Evolutionary conservation across 1,140 invertebrate genomes (phyloP).

Genomic region (Sarcophaga bullata): DNA sequence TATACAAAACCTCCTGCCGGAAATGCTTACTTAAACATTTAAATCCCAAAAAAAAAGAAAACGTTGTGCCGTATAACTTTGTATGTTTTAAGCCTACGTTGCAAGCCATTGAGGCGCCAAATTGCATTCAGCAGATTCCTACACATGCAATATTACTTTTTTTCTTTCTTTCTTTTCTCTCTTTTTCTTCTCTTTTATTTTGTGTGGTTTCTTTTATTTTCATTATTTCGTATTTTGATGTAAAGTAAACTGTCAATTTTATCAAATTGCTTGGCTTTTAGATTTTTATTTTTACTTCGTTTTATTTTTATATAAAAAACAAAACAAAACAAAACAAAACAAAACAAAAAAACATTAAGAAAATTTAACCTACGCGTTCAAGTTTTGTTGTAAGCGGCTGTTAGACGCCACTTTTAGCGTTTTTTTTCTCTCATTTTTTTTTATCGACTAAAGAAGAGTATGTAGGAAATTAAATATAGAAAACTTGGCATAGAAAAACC

Average conservation of each 20-base stretch:
- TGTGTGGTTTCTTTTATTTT: no score
- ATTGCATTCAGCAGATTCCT: constrained; percentile 38
- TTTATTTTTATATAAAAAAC: not conserved
- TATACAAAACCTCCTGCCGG: constrained; percentile 12
- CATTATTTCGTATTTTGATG: not conserved
- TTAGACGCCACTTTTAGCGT: constrained; percentile 24
- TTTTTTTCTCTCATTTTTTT: not conserved
- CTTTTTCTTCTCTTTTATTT: no score
- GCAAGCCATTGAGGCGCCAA: constrained; percentile 38
- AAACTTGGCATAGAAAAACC: not conserved
- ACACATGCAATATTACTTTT: constrained; percentile 1
- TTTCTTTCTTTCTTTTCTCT: no score
- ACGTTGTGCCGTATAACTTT: not conserved
- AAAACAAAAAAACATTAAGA: not conserved
- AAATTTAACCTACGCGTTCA: constrained; percentile 33
- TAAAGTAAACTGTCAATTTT: constrained; percentile 37
- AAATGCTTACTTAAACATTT: constrained; percentile 37
- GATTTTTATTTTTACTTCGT: no score
- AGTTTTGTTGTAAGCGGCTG: constrained; percentile 13
- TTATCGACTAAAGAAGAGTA: not conserved
- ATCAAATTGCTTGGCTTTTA: constrained; percentile 36
- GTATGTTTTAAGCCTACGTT: constrained; percentile 27
- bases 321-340: not conserved
- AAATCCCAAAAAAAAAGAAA: not conserved
- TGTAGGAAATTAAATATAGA: not conserved